phyloP scores from a whole-genome alignment of 2,113 vertebrate genomes.

The Scolopax mira region DNA sequence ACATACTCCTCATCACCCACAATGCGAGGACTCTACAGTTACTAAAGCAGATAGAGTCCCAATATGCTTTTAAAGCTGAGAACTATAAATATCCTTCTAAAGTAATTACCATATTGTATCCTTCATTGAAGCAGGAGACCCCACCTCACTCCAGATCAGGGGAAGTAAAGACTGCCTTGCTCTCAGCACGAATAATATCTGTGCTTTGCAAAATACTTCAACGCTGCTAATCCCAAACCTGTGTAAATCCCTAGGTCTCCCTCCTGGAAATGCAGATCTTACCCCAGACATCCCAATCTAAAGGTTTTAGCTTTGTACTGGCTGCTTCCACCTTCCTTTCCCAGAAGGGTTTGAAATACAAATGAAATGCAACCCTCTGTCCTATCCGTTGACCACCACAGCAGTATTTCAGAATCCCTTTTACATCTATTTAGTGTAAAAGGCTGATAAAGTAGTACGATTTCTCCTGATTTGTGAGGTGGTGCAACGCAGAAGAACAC shows the following conservation, averaged over 20 bases:
- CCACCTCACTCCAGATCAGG: accelerated
- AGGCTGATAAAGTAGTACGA: neutral
- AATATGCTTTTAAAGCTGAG: neutral
- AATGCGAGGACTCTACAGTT: accelerated
- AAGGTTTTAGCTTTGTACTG: neutral
- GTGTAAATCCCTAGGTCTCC: neutral
- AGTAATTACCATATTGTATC: accelerated
- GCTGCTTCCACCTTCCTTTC: neutral
- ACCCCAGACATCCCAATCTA: neutral
- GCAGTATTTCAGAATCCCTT: neutral
- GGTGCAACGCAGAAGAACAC: neutral
- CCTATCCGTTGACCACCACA: accelerated
- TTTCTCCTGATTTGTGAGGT: neutral
- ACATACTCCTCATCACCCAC: neutral
- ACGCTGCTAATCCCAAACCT: neutral
- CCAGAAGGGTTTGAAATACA: neutral
- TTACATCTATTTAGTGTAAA: neutral
- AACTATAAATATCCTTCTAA: neutral
- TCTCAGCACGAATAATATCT: neutral
- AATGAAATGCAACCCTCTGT: neutral
- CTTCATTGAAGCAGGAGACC: neutral
- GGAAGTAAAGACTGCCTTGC: neutral
- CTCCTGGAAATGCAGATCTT: neutral
- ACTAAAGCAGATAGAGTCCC: neutral
- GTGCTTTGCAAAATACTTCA: neutral